Base-by-base conservation (phyloP, 2,888 invertebrate genomes). In the Philopedon plagiatum region DNA sequence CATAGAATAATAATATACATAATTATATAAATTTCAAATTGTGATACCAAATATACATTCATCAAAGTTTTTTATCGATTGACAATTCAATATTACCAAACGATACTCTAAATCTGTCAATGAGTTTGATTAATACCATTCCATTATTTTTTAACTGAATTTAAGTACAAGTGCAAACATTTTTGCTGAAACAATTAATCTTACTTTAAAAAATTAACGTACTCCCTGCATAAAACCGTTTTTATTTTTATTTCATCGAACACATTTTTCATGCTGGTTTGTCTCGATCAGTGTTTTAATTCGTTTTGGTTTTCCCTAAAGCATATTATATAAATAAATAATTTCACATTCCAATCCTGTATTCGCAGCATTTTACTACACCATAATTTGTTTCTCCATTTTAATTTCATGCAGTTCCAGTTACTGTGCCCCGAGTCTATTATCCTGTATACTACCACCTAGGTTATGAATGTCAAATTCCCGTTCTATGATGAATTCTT, bases 121-220 rank as follows among this genome's bases (percentile, higher is more conserved):
- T 46, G n/a, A 19, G 46, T 46, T 46, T 46, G 46, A 46, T 23
- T 46, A 46, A 46, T 46, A 23, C 46, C 1, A n/a, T 21, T 46
- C n/a, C 46, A 19, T 46, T 46, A 46, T 23, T 23, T 19, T 46
- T 46, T 21, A 19, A 46, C 21, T 46, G 46, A 7, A 46, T 46
- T 46, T 46, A 46, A 19, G 46, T n/a, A n/a, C 46, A 9, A 5
- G 46, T 46, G 19, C 21, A 23, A 46, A 46, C 46, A 21, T 8
- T 46, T 23, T 23, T 46, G 46, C 23, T 46, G 23, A 46, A 46
- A 46, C 46, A 46, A 46, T 46, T 46, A 46, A 46, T 46, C 46
- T 46, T 46, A 46, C 46, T n/a, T 46, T 23, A 21, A 46, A 39
- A 46, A 23, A 46, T 46, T 15, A 19, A 23, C 23, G 9, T 19